Evolutionary conservation across 1,140 invertebrate species (phyloP).

Genomic region (Lineus longissimus): DNA sequence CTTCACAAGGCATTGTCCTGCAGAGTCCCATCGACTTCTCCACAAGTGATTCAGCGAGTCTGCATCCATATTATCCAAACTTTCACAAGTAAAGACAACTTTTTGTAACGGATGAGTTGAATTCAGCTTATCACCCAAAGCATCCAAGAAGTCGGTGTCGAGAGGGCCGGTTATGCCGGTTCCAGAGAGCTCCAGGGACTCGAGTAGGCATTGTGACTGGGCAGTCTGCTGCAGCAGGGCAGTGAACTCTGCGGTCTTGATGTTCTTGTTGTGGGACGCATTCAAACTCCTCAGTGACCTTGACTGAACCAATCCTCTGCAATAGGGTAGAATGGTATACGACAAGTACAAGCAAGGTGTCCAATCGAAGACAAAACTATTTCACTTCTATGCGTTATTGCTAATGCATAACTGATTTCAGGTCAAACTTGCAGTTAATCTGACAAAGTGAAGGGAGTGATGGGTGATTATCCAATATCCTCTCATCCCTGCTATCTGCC

Average conservation of each 20-base stretch:
- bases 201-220: constrained; percentile 15
- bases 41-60: constrained; percentile 24
- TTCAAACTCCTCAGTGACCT: constrained; percentile 16
- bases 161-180: constrained; percentile 27
- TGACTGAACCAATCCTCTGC: constrained; percentile 17
- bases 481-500: no score
- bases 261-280: constrained; percentile 23
- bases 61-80: constrained; percentile 23
- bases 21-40: constrained; percentile 17
- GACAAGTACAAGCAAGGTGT: not conserved
- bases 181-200: constrained; percentile 13
- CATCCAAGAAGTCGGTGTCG: constrained; percentile 22
- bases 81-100: constrained; percentile 21
- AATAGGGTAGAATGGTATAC: constrained; percentile 11
- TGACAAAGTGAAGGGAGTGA: no score
- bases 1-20: no score
- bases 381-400: no score
- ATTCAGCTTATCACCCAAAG: constrained; percentile 23
- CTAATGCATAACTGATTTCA: no score
- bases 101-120: constrained; percentile 14
- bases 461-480: no score
- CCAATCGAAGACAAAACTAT: no score
- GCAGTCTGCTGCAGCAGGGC: constrained; percentile 17
- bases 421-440: no score
- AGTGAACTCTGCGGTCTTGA: constrained; percentile 17